These are phyloP conservation scores for Alaudala cheleensis DNA, from an alignment of 2,113 vertebrate species.

Conservation along the genomic window DNA sequence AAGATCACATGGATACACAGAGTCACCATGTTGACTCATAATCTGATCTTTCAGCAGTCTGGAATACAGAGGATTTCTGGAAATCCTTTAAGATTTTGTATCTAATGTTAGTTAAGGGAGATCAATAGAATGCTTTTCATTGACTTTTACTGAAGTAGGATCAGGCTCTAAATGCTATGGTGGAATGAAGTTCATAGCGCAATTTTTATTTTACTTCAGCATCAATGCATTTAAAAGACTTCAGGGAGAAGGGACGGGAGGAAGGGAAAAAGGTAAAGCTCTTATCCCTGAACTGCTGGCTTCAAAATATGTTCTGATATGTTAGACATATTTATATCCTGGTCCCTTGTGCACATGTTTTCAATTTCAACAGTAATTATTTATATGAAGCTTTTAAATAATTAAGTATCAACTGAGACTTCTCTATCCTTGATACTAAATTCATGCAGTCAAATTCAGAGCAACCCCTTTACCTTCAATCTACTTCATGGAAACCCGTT, in stretches of 20 bases:
- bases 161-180: neutral
- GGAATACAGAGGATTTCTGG: neutral
- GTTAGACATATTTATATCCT: slow-evolving; percentile 24
- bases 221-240: neutral
- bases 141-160: neutral
- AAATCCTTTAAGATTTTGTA: neutral
- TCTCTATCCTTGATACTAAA: neutral
- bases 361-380: slow-evolving; percentile 69
- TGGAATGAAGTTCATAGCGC: neutral
- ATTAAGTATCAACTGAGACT: slow-evolving; percentile 37
- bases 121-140: neutral
- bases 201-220: slow-evolving; percentile 40
- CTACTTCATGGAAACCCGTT: neutral
- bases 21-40: neutral
- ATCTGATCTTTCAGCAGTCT: neutral
- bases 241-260: neutral
- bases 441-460: neutral
- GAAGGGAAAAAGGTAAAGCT: neutral
- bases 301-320: neutral
- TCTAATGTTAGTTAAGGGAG: neutral
- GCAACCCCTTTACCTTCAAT: slow-evolving; percentile 7
- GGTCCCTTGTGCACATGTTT: slow-evolving; percentile 10
- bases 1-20: neutral
- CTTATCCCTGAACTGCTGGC: neutral
- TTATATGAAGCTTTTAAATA: slow-evolving; percentile 69